Evolutionary conservation across 1,140 invertebrate species (phyloP).

Genomic region (Pinna nobilis): DNA sequence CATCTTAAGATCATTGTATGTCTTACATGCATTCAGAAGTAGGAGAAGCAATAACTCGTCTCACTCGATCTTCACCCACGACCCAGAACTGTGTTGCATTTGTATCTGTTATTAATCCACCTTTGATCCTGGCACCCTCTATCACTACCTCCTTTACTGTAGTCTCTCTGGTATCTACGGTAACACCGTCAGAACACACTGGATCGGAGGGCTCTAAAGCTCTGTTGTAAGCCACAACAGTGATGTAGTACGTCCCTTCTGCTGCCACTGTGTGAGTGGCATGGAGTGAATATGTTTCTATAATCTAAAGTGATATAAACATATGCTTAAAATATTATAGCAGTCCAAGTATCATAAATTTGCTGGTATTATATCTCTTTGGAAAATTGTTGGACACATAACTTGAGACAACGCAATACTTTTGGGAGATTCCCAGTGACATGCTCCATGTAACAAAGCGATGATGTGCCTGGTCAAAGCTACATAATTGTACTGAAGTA

Average conservation of each 20-base stretch:
- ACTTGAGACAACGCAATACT: too few species aligned
- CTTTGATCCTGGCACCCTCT: constrained; percentile 24
- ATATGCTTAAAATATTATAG: too few species aligned
- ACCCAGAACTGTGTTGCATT: constrained; percentile 26
- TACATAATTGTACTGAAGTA: too few species aligned
- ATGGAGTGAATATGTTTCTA: constrained; percentile 37
- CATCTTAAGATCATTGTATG: too few species aligned
- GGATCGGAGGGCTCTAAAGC: constrained; percentile 50
- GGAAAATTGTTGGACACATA: too few species aligned
- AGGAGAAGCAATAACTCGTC: constrained; percentile 22
- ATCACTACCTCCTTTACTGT: constrained; percentile 35
- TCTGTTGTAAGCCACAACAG: constrained; percentile 58
- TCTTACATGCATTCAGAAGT: constrained; percentile 47
- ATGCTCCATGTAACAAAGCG: too few species aligned
- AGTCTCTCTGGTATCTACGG: constrained; percentile 37
- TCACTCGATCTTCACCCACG: constrained; percentile 25
- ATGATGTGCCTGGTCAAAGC: too few species aligned
- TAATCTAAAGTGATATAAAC: constrained; percentile 38
- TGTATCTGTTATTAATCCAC: constrained; percentile 35
- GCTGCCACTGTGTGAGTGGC: constrained; percentile 24
- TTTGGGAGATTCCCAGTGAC: too few species aligned
- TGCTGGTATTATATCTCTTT: too few species aligned
- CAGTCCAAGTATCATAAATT: too few species aligned
- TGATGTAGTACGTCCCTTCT: constrained; percentile 46
- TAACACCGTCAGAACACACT: constrained; percentile 60